Evolutionary conservation across 2,888 invertebrate genomes (phyloP), one percentile per base, ranked within the genome.

Genomic region (Neuroscelio doddi): DNA sequence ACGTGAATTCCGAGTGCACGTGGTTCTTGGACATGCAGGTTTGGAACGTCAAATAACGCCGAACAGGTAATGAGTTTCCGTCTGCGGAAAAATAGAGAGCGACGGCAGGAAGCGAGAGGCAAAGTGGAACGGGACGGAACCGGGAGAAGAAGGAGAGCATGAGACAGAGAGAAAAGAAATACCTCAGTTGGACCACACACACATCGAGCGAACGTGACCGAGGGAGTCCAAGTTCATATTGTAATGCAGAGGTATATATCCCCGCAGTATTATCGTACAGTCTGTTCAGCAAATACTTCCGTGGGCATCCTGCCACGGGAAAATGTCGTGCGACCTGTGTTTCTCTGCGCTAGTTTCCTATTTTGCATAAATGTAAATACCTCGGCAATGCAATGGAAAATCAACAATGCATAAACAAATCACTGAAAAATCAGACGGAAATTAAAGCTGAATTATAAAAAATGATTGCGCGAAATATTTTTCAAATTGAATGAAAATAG

Each of bases 151-250:
- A 61, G 39, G 64, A 66, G 63, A 57, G 61, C 49, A 64, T 49
- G 56, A 69, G 61, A 70, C 61, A 62, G 66, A 53, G 63, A 64
- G 47, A 68, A 70, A 69, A 71, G 57, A 59, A 65, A 57, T 74
- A 75, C 70, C 70, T 69, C 68, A 74, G 79, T 73, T 79, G 81
- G 82, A 81, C 81, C 81, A 82, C 81, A 81, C 81, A 79, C 79
- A 79, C 78, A 79, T 74, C 73, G 74, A 74, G 77, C 71, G 79
- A 82, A 83, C 83, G 83, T 83, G 82, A 83, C 82, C 80, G 78
- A 80, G 79, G 77, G 78, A 76, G 75, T 78, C 79, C 80, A 75
- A 79, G 80, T 79, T 79, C 78, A 80, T 80, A 82, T 82, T 82
- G 82, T 81, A 81, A 83, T 82, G 78, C 79, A 64, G 71, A 74